phyloP scores from a whole-genome alignment of 2,888 invertebrate genomes.

The Sarcophaga carnaria region DNA sequence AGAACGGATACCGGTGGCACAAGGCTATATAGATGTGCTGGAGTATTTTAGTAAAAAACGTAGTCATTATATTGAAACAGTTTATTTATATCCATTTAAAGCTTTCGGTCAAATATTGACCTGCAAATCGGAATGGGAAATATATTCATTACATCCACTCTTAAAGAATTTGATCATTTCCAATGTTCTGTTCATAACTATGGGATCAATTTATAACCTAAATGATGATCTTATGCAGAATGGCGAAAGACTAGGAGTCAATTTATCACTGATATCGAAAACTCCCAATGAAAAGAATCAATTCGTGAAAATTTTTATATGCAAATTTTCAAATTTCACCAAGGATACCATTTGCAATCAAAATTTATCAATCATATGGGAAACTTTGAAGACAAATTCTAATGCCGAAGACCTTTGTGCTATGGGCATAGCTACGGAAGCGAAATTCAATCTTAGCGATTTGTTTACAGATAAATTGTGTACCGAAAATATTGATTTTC shows the following conservation, averaged over 20 bases:
- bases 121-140: conserved; percentile 73
- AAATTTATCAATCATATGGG: conserved; percentile 72
- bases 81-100: conserved; percentile 67
- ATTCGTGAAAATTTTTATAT: conserved; percentile 69
- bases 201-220: conserved; percentile 76
- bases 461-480: conserved; percentile 69
- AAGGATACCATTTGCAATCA: conserved; percentile 73
- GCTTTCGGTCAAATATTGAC: conserved; percentile 32
- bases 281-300: conserved; percentile 46
- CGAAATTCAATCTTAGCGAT: conserved; percentile 49
- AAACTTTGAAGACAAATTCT: conserved; percentile 45
- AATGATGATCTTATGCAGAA: conserved; percentile 62
- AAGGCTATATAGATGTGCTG: conserved; percentile 70
- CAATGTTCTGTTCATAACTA: conserved; percentile 74
- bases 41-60: conserved; percentile 64
- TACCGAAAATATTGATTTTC: conserved; percentile 71
- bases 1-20: conserved; percentile 59
- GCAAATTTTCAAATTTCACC: conserved; percentile 72
- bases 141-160: conserved; percentile 76
- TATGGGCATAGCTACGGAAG: conserved; percentile 60
- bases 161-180: conserved; percentile 71
- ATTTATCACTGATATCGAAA: conserved; percentile 64
- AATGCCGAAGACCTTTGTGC: conserved; percentile 70
- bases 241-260: conserved; percentile 51
- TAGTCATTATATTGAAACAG: conserved; percentile 18